Evolutionary conservation across 1,140 invertebrate species (phyloP).

Genomic region (Melipona quadrifasciata): DNA sequence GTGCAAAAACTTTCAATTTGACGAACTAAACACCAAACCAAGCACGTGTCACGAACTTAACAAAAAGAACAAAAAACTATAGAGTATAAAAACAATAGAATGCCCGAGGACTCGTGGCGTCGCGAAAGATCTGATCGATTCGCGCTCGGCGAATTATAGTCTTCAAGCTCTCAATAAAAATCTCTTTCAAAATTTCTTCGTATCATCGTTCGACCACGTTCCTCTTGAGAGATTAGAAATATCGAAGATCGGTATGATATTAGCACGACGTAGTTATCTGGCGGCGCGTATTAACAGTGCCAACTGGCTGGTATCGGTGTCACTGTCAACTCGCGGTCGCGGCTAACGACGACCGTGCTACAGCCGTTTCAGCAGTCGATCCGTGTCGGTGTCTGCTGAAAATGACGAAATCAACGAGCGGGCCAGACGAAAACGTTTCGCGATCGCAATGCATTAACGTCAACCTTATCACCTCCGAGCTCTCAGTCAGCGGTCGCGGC

Average conservation of each 20-base stretch:
- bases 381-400: not conserved
- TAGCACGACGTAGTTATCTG: conserved; percentile 4
- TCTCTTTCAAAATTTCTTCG: no score
- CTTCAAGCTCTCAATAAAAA: not conserved
- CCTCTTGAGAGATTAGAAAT: not conserved
- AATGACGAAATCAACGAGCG: conserved; percentile 26
- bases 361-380: not conserved
- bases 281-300: conserved; percentile 23
- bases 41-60: no score
- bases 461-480: conserved; percentile 53
- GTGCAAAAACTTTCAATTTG: no score
- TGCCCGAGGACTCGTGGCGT: no score
- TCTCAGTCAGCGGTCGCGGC: conserved; percentile 33
- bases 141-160: not conserved
- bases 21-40: no score
- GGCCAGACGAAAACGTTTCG: conserved; percentile 33
- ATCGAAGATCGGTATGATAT: conserved; percentile 21
- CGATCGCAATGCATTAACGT: conserved; percentile 59
- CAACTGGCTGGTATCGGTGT: conserved; percentile 25
- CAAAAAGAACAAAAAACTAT: no score
- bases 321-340: conserved; percentile 5
- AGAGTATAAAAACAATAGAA: no score
- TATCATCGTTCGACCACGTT: not conserved
- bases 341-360: conserved; percentile 4
- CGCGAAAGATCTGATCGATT: no score